These are phyloP conservation scores for Petrocephalus sullivani DNA, from an alignment of 2,797 vertebrate species.

Conservation along the genomic window DNA sequence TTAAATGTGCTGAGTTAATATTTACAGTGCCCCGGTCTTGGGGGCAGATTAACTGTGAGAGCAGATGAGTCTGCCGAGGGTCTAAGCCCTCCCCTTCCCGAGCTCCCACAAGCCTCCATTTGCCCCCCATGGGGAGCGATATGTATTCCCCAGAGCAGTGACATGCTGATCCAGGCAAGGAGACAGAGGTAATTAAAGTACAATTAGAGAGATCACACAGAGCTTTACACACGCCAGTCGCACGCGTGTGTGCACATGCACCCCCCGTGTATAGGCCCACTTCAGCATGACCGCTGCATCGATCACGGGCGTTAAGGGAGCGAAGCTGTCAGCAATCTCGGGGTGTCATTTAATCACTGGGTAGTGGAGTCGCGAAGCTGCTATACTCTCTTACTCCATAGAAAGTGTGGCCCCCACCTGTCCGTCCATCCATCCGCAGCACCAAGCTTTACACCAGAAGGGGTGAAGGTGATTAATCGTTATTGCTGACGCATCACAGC, in stretches of 20 bases:
- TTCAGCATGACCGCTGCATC: neutral
- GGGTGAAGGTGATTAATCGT: too few species aligned
- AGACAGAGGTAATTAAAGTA: conserved; percentile 11
- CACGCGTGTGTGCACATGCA: neutral
- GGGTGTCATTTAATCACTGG: neutral
- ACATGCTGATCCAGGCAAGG: neutral
- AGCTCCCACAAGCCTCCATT: neutral
- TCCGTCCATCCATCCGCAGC: neutral
- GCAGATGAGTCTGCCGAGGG: neutral
- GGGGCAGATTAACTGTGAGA: neutral
- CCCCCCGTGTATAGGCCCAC: neutral
- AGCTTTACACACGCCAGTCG: neutral
- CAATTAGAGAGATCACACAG: conserved; percentile 8
- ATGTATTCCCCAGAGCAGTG: neutral
- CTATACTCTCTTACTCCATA: neutral
- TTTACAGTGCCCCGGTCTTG: neutral
- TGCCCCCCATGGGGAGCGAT: neutral
- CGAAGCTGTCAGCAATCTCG: conserved; percentile 12
- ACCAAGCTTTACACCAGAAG: neutral
- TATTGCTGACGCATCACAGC: too few species aligned
- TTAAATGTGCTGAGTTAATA: conserved; percentile 5
- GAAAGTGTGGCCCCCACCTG: neutral
- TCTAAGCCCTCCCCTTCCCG: neutral
- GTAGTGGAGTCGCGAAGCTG: neutral
- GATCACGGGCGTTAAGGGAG: conserved; percentile 12